Conservation (phyloP, 2,888 invertebrate genomes). For the Morpho deidamia region DNA sequence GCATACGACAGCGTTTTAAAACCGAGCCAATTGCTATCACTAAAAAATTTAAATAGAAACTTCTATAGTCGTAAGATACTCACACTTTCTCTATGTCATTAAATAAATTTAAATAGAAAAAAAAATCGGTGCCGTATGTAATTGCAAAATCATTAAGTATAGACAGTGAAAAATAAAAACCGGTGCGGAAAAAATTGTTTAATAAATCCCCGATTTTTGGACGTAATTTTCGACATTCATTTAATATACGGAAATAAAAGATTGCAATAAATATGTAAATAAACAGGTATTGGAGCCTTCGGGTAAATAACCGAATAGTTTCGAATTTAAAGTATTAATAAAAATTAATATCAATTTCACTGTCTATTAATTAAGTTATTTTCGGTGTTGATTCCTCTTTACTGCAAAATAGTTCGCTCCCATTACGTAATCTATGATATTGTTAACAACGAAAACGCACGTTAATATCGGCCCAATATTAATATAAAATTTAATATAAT, state of each 20-base stretch:
- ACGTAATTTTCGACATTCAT: conserved; percentile 31
- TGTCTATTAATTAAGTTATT: conserved; percentile 75
- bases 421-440: conserved; percentile 41
- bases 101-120: conserved; percentile 6
- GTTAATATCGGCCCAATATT: background rate
- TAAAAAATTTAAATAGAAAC: conserved; percentile 15
- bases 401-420: conserved; percentile 52
- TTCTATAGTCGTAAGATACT: conserved; percentile 18
- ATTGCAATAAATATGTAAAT: conserved; percentile 76
- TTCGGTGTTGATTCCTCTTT: conserved; percentile 77
- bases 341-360: conserved; percentile 72
- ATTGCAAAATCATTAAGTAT: conserved; percentile 42
- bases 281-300: conserved; percentile 62
- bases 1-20: conserved; percentile 30
- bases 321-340: conserved; percentile 66
- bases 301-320: conserved; percentile 65
- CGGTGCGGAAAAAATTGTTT: conserved; percentile 32
- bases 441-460: conserved; percentile 12
- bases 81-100: conserved; percentile 8
- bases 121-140: conserved; percentile 25
- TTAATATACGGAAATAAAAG: conserved; percentile 50
- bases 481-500: too few species aligned
- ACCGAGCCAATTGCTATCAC: conserved; percentile 21
- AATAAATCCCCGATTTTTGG: conserved; percentile 13
- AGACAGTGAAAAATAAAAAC: conserved; percentile 64